A percentile compares a stretch with the other conserved stretches of the same genome.
These are phyloP conservation scores for Apeltes quadracus DNA, from an alignment of 2,113 vertebrate species.

Conservation along the genomic window DNA sequence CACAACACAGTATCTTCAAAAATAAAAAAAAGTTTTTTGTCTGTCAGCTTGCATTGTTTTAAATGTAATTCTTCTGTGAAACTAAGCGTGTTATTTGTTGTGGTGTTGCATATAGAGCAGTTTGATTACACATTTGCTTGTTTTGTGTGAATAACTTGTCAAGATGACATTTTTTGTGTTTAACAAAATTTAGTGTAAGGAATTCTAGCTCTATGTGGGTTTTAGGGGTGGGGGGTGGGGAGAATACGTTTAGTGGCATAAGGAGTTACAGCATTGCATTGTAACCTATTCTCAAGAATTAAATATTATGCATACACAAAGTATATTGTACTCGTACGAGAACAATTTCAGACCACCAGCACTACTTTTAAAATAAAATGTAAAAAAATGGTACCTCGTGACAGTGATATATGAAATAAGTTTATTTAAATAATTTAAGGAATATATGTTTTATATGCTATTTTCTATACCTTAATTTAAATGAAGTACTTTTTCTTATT, in stretches of 20 bases:
- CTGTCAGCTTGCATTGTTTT: conserved; percentile 85
- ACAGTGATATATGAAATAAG: conserved; percentile 84
- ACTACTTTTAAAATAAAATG: conserved; percentile 84
- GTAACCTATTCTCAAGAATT: conserved; percentile 84
- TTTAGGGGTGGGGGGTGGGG: neutral
- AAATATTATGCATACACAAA: conserved; percentile 85
- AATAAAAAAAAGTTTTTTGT: conserved; percentile 80
- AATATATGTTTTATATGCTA: conserved; percentile 88
- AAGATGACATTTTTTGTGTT: conserved; percentile 80
- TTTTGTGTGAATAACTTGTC: conserved; percentile 84
- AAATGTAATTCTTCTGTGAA: conserved; percentile 84
- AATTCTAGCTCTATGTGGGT: conserved; percentile 77
- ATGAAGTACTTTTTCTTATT: conserved; percentile 82
- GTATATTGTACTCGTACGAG: conserved; percentile 84
- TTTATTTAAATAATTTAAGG: conserved; percentile 88
- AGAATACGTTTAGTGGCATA: conserved; percentile 75
- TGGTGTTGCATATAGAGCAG: conserved; percentile 84
- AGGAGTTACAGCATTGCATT: conserved; percentile 85
- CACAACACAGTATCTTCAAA: conserved; percentile 82
- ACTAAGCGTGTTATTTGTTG: conserved; percentile 83
- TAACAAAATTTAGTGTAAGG: conserved; percentile 75
- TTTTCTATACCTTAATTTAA: conserved; percentile 87
- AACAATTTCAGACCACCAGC: conserved; percentile 86
- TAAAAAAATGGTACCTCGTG: conserved; percentile 82
- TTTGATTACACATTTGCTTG: conserved; percentile 83